A percentile compares a stretch with the other conserved stretches of the same genome.
phyloP scores from a whole-genome alignment of 2,113 vertebrate species.

The Amphilophus citrinellus region DNA sequence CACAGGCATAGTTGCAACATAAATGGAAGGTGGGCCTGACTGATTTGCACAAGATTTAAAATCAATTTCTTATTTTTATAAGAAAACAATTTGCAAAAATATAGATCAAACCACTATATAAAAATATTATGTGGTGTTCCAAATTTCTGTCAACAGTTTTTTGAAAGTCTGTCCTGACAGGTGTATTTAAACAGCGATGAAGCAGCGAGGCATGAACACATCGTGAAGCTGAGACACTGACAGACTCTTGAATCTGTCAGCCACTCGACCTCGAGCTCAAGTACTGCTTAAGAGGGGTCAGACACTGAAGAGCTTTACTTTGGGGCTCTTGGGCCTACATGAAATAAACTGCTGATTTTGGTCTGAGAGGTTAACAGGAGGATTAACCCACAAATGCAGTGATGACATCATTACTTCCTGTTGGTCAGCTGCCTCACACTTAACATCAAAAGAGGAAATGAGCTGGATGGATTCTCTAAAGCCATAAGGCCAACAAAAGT shows the following conservation, averaged over 20 bases:
- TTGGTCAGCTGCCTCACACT: slow-evolving; percentile 49
- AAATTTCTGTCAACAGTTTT: not conserved
- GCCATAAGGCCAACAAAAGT: slow-evolving; percentile 11
- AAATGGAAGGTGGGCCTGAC: not conserved
- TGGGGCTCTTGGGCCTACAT: slow-evolving; percentile 1
- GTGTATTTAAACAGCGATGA: not conserved
- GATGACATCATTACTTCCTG: slow-evolving; percentile 52
- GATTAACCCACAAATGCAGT: slow-evolving; percentile 36
- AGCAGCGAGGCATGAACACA: slow-evolving; percentile 7
- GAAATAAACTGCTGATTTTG: not conserved
- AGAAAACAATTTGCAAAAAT: not conserved
- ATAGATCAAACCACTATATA: not conserved
- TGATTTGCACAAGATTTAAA: not conserved
- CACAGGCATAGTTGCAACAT: not conserved
- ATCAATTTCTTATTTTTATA: not conserved
- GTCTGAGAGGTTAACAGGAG: slow-evolving; percentile 18
- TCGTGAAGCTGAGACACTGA: not conserved
- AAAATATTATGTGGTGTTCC: not conserved
- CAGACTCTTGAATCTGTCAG: slow-evolving; percentile 57
- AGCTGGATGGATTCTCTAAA: not conserved
- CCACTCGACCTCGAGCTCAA: slow-evolving; percentile 48
- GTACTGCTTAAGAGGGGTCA: slow-evolving; percentile 46
- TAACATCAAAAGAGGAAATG: slow-evolving; percentile 5
- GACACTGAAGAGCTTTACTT: not conserved
- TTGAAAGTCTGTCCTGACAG: not conserved